A percentile compares a stretch with the other conserved stretches of the same genome.
These are phyloP conservation scores for Apis mellifera DNA, from an alignment of 1,140 invertebrate species.

Conservation along the genomic window DNA sequence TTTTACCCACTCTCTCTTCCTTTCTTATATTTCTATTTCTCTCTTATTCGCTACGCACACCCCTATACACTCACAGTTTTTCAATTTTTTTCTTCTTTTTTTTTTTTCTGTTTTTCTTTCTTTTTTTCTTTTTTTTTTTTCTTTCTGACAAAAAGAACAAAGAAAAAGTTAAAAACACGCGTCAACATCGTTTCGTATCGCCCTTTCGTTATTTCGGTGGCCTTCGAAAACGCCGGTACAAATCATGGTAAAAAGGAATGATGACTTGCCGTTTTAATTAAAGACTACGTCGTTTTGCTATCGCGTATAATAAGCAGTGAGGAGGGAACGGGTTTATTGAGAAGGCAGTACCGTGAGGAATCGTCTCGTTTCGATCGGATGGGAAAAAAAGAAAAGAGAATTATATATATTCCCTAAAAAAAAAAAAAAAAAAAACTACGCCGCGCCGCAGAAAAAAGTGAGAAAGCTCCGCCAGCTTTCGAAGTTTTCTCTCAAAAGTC, in stretches of 20 bases:
- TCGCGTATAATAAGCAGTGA: slow-evolving; percentile 6
- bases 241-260: slow-evolving; percentile 46
- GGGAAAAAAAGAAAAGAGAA: background rate
- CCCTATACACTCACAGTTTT: background rate
- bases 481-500: background rate
- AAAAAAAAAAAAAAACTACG: too few relatives aligned
- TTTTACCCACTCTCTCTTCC: too few relatives aligned
- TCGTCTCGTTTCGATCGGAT: slow-evolving; percentile 5
- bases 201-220: slow-evolving; percentile 2
- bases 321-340: background rate
- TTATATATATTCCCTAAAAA: background rate
- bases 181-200: slow-evolving; percentile 7
- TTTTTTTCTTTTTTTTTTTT: background rate
- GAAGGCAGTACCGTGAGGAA: slow-evolving; percentile 29
- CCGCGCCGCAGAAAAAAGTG: background rate
- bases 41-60: slow-evolving; percentile 10
- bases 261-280: slow-evolving; percentile 14
- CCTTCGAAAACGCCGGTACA: slow-evolving; percentile 20
- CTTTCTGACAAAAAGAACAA: background rate
- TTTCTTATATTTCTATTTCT: background rate
- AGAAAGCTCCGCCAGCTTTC: slow-evolving; percentile 17
- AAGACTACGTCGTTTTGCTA: slow-evolving; percentile 30
- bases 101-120: background rate
- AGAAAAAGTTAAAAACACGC: background rate
- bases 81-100: too few relatives aligned